Percentiles rank a stretch among this genome's conserved stretches.
phyloP scores from a whole-genome alignment of 2,113 vertebrate genomes.

The Saguinus imperator region DNA sequence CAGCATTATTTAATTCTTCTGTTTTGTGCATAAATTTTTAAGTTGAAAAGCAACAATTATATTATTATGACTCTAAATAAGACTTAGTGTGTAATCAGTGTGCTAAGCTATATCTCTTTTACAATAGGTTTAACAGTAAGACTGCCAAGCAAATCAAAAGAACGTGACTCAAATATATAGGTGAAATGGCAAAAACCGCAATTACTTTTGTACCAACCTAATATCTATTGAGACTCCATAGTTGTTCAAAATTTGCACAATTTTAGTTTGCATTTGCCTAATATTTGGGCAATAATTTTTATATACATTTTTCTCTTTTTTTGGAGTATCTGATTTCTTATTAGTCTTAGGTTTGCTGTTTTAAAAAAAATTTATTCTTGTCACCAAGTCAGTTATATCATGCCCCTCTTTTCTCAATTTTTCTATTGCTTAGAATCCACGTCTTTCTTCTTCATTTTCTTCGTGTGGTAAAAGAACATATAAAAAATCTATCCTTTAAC shows the following conservation, averaged over 20 bases:
- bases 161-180: not conserved
- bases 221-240: not conserved
- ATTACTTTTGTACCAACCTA: too few species aligned
- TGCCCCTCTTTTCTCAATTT: not conserved
- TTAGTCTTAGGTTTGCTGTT: not conserved
- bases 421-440: not conserved
- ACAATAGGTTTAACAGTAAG: not conserved
- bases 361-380: not conserved
- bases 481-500: too few species aligned
- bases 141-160: not conserved
- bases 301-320: not conserved
- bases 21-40: not conserved
- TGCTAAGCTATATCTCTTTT: not conserved
- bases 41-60: not conserved
- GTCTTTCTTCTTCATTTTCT: not conserved
- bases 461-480: too few species aligned
- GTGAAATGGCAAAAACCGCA: not conserved
- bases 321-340: not conserved
- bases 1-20: not conserved
- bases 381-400: not conserved
- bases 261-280: not conserved
- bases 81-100: not conserved
- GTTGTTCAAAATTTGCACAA: not conserved
- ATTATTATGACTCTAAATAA: not conserved
- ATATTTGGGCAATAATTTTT: not conserved